Evolutionary conservation across 2,113 vertebrate species (phyloP).

Genomic region (Lasiurus borealis): DNA sequence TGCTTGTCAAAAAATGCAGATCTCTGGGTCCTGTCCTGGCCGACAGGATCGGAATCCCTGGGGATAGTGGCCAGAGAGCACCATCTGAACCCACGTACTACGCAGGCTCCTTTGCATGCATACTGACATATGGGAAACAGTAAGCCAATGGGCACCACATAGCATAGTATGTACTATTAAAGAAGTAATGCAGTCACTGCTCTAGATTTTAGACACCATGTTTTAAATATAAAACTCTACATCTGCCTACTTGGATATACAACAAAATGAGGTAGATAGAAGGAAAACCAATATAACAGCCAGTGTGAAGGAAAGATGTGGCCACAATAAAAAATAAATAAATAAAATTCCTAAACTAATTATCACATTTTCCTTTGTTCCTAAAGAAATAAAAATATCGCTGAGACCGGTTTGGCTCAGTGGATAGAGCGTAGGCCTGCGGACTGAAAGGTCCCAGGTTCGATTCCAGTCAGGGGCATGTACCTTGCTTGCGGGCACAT

Average conservation of each 20-base stretch:
- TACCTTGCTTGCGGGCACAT: too few species aligned
- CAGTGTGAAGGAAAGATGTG: neutral
- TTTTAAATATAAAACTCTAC: slow-evolving; percentile 26
- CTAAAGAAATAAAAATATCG: slow-evolving; percentile 38
- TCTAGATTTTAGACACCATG: neutral
- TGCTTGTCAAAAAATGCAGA: neutral
- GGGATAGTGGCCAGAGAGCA: neutral
- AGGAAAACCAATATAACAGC: neutral
- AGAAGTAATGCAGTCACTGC: neutral
- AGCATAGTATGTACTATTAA: neutral
- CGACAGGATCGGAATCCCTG: neutral
- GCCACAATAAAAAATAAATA: too few species aligned
- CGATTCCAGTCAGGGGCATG: too few species aligned
- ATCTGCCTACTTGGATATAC: slow-evolving; percentile 1
- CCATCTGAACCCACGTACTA: neutral
- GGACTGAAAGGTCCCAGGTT: too few species aligned
- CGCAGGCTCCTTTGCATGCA: neutral
- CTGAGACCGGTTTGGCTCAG: too few species aligned
- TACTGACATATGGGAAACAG: neutral
- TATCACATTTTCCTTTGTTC: neutral
- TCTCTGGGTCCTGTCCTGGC: neutral
- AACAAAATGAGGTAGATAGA: neutral
- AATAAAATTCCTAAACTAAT: neutral
- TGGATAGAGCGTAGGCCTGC: too few species aligned
- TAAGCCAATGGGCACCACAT: neutral